A percentile compares a stretch with the other conserved stretches of the same genome.
These are phyloP conservation scores for Ditylenchus weischeri DNA, from an alignment of 2,888 invertebrate genomes.

Conservation along the genomic window DNA sequence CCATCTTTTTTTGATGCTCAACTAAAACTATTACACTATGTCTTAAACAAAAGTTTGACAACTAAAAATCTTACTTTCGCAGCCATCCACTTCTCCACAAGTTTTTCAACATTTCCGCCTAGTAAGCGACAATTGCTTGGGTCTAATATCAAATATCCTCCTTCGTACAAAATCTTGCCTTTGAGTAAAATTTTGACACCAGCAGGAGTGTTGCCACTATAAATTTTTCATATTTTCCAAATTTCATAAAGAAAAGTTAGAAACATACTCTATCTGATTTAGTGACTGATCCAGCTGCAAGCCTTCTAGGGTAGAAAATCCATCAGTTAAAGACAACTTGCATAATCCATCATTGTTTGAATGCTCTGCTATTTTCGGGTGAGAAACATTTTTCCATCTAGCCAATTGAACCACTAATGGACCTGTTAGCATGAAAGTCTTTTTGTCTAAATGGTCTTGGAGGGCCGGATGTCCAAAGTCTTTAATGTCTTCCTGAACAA, in stretches of 20 bases:
- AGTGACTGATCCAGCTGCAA: conserved; percentile 14
- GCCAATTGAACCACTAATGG: conserved; percentile 32
- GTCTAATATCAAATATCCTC: conserved; percentile 37
- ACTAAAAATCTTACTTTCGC: conserved; percentile 38
- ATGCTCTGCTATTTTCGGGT: conserved; percentile 30
- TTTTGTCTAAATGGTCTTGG: conserved; percentile 16
- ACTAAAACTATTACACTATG: background rate
- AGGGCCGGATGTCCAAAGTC: conserved; percentile 27
- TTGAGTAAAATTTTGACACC: conserved; percentile 42
- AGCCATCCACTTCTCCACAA: conserved; percentile 50
- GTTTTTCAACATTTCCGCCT: conserved; percentile 45
- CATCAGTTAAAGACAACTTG: conserved; percentile 33
- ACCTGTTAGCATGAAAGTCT: conserved; percentile 14
- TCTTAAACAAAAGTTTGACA: background rate
- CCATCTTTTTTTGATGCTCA: background rate
- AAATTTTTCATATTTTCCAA: background rate
- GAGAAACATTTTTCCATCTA: conserved; percentile 35
- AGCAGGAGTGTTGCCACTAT: conserved; percentile 43
- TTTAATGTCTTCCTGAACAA: conserved; percentile 28
- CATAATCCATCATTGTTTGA: conserved; percentile 34
- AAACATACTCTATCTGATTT: conserved; percentile 16
- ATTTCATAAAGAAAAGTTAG: background rate
- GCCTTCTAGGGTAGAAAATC: conserved; percentile 23
- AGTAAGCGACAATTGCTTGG: conserved; percentile 36
- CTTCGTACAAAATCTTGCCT: conserved; percentile 39